phyloP scores from a whole-genome alignment of 1,140 invertebrate species.

The Meteorus sp. region DNA sequence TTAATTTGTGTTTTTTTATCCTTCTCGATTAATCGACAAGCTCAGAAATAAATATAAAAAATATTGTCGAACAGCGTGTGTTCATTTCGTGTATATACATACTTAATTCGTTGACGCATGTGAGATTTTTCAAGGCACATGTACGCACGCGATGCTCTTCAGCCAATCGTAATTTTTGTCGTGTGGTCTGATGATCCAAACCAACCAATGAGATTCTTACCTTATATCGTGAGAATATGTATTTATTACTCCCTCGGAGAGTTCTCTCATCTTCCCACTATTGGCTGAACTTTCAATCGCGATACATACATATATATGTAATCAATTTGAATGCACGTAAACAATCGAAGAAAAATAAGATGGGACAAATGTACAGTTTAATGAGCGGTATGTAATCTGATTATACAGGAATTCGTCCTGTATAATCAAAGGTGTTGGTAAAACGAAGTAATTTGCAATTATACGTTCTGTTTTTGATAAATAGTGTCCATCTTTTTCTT shows the following conservation, averaged over 20 bases:
- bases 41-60: no score
- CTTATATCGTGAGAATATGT: neutral
- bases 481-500: no score
- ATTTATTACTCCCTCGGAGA: neutral
- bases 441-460: no score
- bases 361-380: neutral
- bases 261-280: neutral
- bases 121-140: neutral
- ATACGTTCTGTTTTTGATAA: no score
- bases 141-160: constrained; percentile 26
- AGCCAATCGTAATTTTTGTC: constrained; percentile 37
- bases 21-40: no score
- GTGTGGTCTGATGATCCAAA: constrained; percentile 46
- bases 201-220: no score
- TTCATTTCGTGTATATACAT: no score
- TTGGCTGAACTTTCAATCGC: neutral
- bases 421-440: no score
- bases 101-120: constrained; percentile 11
- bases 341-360: neutral
- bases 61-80: no score
- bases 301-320: neutral
- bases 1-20: no score
- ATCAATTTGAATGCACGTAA: neutral
- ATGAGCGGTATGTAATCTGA: neutral
- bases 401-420: no score